Percentiles rank a stretch among this genome's conserved stretches.
Conservation (phyloP, 2,113 vertebrate species). For the Rhadina sibilatrix region DNA sequence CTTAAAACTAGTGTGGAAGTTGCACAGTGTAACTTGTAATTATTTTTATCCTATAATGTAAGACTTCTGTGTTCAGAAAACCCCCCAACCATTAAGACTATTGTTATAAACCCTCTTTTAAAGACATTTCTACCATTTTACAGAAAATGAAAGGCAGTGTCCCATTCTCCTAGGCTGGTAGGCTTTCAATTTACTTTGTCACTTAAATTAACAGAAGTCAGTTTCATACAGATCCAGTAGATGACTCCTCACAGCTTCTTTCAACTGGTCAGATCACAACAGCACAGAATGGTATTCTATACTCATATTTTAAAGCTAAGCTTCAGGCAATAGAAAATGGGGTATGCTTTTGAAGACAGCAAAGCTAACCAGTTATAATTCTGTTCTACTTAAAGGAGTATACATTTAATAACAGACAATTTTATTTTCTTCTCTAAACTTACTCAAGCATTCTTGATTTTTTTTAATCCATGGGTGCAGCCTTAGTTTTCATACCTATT, state of each 20-base stretch:
- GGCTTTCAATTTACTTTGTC: background rate
- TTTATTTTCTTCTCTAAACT: background rate
- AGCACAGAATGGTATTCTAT: background rate
- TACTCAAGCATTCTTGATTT: background rate
- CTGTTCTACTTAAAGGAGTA: background rate
- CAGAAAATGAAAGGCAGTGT: background rate
- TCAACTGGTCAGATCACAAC: background rate
- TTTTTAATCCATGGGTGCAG: background rate
- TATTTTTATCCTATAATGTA: background rate
- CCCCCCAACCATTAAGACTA: accelerated
- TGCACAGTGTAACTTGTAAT: background rate
- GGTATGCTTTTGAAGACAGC: background rate
- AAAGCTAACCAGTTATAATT: background rate
- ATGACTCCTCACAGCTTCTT: background rate
- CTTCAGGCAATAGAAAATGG: background rate
- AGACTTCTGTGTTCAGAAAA: background rate
- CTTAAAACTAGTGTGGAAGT: background rate
- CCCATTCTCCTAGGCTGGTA: background rate
- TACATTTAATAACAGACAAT: background rate
- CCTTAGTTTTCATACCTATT: background rate
- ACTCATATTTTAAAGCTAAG: background rate
- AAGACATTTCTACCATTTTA: background rate
- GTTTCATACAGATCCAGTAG: background rate
- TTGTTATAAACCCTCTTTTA: background rate
- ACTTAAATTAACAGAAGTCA: background rate